Evolutionary conservation across 1,140 invertebrate species (phyloP).

Genomic region (Magallana gigas): DNA sequence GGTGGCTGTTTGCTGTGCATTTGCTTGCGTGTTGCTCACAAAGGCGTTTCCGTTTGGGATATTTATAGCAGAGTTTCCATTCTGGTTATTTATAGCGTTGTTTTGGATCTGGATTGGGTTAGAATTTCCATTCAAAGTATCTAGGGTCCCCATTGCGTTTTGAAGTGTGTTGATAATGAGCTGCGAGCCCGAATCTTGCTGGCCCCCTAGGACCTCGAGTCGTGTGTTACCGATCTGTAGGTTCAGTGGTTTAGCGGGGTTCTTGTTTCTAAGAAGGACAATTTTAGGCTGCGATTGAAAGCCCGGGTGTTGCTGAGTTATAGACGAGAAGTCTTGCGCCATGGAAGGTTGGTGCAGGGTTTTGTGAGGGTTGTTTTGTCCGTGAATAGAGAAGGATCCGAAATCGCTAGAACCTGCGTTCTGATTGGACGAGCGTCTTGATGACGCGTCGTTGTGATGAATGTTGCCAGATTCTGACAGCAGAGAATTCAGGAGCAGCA

Average conservation of each 20-base stretch:
- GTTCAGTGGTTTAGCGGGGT: constrained; percentile 11
- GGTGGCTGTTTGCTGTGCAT: background rate
- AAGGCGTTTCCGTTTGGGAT: no score
- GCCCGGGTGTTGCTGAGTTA: background rate
- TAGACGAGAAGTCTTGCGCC: background rate
- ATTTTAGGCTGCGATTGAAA: background rate
- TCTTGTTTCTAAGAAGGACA: background rate
- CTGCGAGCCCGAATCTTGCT: background rate
- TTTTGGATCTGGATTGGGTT: no score
- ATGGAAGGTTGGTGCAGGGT: background rate
- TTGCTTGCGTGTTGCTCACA: no score
- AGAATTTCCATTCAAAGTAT: no score
- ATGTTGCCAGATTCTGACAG: background rate
- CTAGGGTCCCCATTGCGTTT: background rate
- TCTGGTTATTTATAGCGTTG: background rate
- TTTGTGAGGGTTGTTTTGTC: background rate
- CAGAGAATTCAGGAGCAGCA: background rate
- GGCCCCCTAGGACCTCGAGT: background rate
- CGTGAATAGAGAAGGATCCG: background rate
- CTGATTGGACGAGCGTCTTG: no score
- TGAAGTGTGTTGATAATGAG: background rate
- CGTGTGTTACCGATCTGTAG: constrained; percentile 1
- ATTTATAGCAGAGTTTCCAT: background rate
- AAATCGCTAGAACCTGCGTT: background rate
- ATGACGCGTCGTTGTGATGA: no score